Percentiles rank a stretch among this genome's conserved stretches.
phyloP scores from a whole-genome alignment of 2,113 vertebrate species.

The Prietella phreatophila region DNA sequence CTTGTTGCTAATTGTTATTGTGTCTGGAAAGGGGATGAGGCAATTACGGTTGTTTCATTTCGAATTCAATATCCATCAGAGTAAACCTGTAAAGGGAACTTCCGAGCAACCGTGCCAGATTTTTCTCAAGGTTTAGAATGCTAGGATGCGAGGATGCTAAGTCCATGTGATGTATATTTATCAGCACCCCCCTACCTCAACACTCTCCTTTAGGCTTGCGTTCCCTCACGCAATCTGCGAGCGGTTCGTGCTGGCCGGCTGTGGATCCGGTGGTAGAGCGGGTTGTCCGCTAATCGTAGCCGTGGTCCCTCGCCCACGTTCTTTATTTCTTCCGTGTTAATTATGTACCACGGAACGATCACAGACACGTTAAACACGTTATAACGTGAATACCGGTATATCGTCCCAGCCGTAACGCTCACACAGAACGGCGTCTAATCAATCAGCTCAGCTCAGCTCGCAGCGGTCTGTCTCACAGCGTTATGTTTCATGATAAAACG shows the following conservation, averaged over 20 bases:
- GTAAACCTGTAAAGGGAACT: background rate
- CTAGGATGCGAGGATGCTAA: no score
- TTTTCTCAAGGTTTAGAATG: background rate
- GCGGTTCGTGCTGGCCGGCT: no score
- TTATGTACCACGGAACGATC: no score
- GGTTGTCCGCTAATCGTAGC: no score
- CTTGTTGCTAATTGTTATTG: conserved; percentile 50
- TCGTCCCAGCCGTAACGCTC: background rate
- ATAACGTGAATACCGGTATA: background rate
- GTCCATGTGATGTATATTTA: background rate
- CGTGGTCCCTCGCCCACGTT: no score
- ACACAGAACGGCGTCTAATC: conserved; percentile 20
- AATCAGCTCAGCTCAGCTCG: background rate
- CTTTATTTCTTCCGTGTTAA: no score
- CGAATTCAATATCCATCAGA: conserved; percentile 33
- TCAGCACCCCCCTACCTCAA: no score
- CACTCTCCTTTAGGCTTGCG: no score
- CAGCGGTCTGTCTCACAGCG: background rate
- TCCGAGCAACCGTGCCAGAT: background rate
- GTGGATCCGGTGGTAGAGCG: no score
- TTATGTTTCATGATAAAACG: conserved; percentile 38
- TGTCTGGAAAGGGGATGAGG: conserved; percentile 39
- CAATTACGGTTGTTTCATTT: conserved; percentile 48
- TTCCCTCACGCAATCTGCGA: no score
- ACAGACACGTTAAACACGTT: no score